Evolutionary conservation across 2,113 vertebrate species (phyloP).

Genomic region (Mungos mungo): DNA sequence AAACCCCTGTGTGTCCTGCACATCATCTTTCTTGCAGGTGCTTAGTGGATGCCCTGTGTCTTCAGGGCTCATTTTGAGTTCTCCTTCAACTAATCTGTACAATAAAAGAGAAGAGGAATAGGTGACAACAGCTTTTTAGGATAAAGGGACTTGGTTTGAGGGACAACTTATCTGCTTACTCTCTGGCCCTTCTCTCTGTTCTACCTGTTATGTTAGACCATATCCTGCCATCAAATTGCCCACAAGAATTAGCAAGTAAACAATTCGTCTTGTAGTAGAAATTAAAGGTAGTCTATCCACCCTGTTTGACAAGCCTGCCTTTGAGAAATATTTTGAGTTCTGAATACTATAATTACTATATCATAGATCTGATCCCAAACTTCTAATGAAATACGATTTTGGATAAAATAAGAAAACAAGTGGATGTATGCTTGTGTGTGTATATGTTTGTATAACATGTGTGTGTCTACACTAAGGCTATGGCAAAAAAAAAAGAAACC

Average conservation of each 20-base stretch:
- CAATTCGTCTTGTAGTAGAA: neutral
- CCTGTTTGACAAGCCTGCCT: neutral
- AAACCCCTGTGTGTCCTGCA: neutral
- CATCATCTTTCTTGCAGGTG: neutral
- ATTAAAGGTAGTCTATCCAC: neutral
- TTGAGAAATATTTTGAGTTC: neutral
- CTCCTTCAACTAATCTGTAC: neutral
- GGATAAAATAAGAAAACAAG: neutral
- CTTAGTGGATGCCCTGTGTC: neutral
- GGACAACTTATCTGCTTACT: neutral
- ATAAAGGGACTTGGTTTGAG: neutral
- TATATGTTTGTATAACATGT: neutral
- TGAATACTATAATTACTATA: neutral
- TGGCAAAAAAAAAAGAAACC: neutral
- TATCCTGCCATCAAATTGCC: conserved; percentile 52
- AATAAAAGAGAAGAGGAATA: neutral
- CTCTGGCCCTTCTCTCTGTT: neutral
- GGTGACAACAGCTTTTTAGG: neutral
- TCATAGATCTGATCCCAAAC: neutral
- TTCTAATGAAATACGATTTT: neutral
- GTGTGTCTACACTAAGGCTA: neutral
- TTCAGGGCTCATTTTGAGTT: neutral
- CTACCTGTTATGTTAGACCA: neutral
- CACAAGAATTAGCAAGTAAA: conserved; percentile 18
- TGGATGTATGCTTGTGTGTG: neutral